Evolutionary conservation across 2,113 vertebrate species (phyloP).

Genomic region (Amphiprion ocellaris): DNA sequence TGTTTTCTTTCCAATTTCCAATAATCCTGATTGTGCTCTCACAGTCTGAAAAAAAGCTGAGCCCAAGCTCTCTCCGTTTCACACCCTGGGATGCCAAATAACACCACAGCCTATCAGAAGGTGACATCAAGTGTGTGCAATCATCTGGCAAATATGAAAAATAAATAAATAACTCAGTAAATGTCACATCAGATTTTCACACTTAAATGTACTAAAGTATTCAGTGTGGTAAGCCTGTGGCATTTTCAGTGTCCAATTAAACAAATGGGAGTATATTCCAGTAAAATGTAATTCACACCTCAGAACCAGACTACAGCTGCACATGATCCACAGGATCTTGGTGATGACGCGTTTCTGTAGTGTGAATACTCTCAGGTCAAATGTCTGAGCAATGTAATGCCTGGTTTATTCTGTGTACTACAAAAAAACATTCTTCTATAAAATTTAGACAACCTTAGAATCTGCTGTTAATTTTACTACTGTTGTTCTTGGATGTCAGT

Average conservation of each 20-base stretch:
- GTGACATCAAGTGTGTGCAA: background rate
- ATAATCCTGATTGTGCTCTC: constrained; percentile 36
- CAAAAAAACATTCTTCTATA: background rate
- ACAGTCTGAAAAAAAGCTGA: background rate
- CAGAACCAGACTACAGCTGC: constrained; percentile 29
- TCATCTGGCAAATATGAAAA: constrained; percentile 12
- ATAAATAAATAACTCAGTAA: background rate
- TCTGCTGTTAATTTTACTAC: background rate
- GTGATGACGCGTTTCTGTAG: background rate
- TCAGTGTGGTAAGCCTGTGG: background rate
- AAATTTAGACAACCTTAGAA: background rate
- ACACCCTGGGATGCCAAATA: constrained; percentile 9
- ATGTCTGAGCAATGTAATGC: constrained; percentile 3
- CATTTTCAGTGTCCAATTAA: constrained; percentile 40
- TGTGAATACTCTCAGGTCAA: background rate
- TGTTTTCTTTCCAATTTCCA: constrained; percentile 37
- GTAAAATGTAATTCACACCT: constrained; percentile 51
- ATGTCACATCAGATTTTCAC: constrained; percentile 34
- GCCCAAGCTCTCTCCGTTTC: background rate
- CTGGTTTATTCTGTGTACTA: background rate
- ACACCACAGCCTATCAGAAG: constrained; percentile 7
- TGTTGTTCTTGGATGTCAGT: too few relatives aligned
- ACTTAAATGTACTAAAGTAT: background rate
- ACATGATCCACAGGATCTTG: constrained; percentile 3
- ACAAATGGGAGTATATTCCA: constrained; percentile 19